Evolutionary conservation across 2,888 invertebrate genomes (phyloP).

Genomic region (Nasonia oneida): DNA sequence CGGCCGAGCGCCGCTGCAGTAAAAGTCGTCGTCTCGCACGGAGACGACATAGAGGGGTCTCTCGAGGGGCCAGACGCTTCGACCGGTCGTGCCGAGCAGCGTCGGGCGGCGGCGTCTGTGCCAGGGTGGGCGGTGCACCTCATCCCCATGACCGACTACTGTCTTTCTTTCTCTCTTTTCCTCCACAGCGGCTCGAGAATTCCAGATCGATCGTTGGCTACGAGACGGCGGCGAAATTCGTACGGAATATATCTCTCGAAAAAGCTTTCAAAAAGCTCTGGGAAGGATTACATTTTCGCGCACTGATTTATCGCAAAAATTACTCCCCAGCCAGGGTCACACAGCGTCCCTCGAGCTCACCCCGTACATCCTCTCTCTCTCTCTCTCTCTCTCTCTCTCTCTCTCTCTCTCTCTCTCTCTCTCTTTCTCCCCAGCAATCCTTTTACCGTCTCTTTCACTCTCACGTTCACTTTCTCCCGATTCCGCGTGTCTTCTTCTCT

Average conservation of each 20-base stretch:
- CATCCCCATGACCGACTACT: conserved; percentile 34
- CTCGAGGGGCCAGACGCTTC: background rate
- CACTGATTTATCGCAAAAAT: conserved; percentile 2
- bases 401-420: conserved; percentile 48
- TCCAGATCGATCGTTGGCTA: background rate
- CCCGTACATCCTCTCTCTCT: conserved; percentile 44
- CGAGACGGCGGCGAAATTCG: no score
- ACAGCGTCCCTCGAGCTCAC: conserved; percentile 47
- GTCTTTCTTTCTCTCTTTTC: background rate
- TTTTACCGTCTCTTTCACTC: conserved; percentile 45
- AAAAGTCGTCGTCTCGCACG: conserved; percentile 7
- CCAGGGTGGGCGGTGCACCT: background rate
- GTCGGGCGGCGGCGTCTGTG: background rate
- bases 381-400: conserved; percentile 50
- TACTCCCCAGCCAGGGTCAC: background rate
- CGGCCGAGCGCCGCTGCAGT: conserved; percentile 16
- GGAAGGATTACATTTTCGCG: background rate
- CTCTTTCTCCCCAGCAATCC: conserved; percentile 17
- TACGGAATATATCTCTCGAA: background rate
- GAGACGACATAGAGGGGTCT: background rate
- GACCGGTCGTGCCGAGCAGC: background rate
- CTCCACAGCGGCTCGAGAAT: background rate
- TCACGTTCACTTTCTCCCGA: conserved; percentile 54
- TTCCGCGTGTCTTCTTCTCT: background rate
- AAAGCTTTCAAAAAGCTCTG: background rate